These are phyloP conservation scores for Enteromius argenteus DNA, from an alignment of 2,797 vertebrate genomes.

Conservation along the genomic window DNA sequence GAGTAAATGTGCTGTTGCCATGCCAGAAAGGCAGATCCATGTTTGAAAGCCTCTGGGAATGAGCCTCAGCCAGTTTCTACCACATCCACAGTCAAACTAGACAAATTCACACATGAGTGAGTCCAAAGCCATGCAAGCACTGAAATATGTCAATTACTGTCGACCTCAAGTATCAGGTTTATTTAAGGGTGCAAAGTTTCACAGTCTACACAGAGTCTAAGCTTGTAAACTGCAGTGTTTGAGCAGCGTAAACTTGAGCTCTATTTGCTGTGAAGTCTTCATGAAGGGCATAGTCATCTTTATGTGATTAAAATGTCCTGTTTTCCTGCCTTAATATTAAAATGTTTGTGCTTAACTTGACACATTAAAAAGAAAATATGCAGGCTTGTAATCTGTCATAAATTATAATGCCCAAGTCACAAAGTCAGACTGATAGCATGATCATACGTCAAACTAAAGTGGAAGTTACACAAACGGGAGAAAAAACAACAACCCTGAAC, in stretches of 20 bases:
- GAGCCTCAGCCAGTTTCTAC: constrained; percentile 30
- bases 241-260: constrained; percentile 7
- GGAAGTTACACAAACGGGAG: constrained; percentile 42
- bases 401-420: not conserved
- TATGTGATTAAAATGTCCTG: not conserved
- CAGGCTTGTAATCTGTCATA: not conserved
- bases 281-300: not conserved
- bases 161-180: constrained; percentile 37
- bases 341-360: not conserved
- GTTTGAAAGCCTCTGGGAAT: constrained; percentile 44
- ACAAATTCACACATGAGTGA: constrained; percentile 41
- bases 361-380: not conserved
- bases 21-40: constrained; percentile 34
- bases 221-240: constrained; percentile 39
- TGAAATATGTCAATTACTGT: constrained; percentile 41
- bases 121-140: constrained; percentile 44
- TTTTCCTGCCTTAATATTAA: not conserved
- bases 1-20: constrained; percentile 43
- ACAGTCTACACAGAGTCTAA: constrained; percentile 35
- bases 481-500: constrained; percentile 54
- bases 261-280: not conserved
- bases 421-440: not conserved
- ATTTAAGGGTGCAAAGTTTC: constrained; percentile 34
- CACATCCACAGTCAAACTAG: constrained; percentile 32
- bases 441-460: not conserved